A percentile compares a stretch with the other conserved stretches of the same genome.
phyloP scores from a whole-genome alignment of 1,140 invertebrate genomes.

The Augochlora pura region DNA sequence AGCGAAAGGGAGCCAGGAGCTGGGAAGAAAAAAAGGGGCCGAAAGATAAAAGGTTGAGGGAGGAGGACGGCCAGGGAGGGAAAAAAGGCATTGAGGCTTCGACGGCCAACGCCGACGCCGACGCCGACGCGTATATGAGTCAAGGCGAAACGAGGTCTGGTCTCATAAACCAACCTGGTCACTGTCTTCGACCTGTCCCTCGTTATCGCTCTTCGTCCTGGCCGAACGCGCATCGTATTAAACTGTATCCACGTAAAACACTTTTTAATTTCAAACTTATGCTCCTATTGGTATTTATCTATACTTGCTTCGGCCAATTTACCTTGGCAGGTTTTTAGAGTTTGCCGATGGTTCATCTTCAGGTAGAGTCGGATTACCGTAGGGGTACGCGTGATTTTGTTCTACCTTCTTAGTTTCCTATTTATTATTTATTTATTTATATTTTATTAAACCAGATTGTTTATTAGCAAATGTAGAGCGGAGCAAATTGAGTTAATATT shows the following conservation, averaged over 20 bases:
- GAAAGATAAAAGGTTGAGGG: slow-evolving; percentile 11
- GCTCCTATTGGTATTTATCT: no score
- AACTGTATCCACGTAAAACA: slow-evolving; percentile 40
- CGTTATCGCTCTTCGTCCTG: slow-evolving; percentile 42
- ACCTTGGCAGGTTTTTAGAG: no score
- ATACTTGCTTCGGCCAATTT: no score
- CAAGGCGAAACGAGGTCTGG: slow-evolving; percentile 58
- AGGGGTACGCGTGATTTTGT: no score
- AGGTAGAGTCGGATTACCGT: no score
- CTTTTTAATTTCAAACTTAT: no score
- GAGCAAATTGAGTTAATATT: no score
- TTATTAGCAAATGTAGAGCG: no score
- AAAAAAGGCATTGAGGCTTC: slow-evolving; percentile 44
- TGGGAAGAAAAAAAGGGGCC: background rate
- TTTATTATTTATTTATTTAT: no score
- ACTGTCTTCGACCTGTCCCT: slow-evolving; percentile 47
- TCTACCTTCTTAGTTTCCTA: no score
- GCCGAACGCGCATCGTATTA: slow-evolving; percentile 39
- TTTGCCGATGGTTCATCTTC: no score
- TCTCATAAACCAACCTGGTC: slow-evolving; percentile 52
- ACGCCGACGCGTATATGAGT: slow-evolving; percentile 44
- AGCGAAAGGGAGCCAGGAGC: slow-evolving; percentile 12
- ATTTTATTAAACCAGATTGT: no score
- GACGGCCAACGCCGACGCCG: slow-evolving; percentile 31
- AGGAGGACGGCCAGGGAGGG: background rate